Evolutionary conservation across 2,888 invertebrate species (phyloP).

Genomic region (Beris morrisii): DNA sequence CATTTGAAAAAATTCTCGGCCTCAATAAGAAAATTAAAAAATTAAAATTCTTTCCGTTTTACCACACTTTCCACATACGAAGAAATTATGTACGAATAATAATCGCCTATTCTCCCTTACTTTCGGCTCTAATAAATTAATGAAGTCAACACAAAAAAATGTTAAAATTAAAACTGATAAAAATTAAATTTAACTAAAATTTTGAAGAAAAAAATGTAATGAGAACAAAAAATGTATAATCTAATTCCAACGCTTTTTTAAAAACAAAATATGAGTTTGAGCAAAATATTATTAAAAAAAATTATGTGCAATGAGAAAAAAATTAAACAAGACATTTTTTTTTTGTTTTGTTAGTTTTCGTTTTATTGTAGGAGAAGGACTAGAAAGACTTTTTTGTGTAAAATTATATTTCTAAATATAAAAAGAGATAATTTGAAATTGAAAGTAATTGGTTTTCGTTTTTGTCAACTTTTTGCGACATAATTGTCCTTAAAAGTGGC

Average conservation of each 20-base stretch:
- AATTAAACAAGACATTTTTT: constrained; percentile 20
- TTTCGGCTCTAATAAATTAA: constrained; percentile 24
- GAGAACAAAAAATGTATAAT: neutral
- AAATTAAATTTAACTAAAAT: constrained; percentile 10
- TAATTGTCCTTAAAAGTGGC: no score
- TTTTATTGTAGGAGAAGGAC: constrained; percentile 32
- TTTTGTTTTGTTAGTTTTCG: constrained; percentile 15
- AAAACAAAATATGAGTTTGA: neutral
- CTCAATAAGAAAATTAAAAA: no score
- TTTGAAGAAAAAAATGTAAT: constrained; percentile 19
- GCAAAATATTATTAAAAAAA: constrained; percentile 2
- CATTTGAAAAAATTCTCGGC: no score
- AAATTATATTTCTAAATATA: constrained; percentile 32
- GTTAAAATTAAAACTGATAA: constrained; percentile 6
- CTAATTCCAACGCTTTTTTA: neutral
- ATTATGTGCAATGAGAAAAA: constrained; percentile 28
- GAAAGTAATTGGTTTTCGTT: neutral
- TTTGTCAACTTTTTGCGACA: no score
- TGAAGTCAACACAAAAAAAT: constrained; percentile 4
- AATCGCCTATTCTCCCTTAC: constrained; percentile 20
- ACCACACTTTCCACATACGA: no score
- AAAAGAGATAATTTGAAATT: constrained; percentile 2
- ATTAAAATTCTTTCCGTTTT: no score
- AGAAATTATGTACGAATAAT: constrained; percentile 7
- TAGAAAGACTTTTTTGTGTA: constrained; percentile 34